phyloP scores from a whole-genome alignment of 2,113 vertebrate genomes.

The Lycaon pictus region DNA sequence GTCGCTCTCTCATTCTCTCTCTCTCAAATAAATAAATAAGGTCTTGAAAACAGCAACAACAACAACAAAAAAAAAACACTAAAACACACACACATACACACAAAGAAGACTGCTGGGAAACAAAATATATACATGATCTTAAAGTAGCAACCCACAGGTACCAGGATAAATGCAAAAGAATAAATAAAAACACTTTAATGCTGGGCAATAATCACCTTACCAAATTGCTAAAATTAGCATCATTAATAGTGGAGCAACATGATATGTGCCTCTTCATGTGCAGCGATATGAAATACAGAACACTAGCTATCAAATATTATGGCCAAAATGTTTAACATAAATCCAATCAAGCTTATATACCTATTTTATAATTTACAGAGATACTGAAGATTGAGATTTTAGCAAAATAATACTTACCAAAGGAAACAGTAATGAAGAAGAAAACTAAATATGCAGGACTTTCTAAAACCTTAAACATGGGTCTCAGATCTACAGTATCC shows the following conservation, averaged over 20 bases:
- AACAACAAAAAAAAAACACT: too few relatives aligned
- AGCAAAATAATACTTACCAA: neutral
- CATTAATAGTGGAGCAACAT: neutral
- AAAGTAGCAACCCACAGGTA: neutral
- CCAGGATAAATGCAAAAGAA: slow-evolving; percentile 51
- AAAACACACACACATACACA: neutral
- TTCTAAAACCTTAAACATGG: neutral
- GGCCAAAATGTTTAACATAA: neutral
- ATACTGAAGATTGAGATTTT: neutral
- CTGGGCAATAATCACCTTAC: neutral
- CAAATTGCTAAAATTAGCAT: neutral
- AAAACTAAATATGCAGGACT: neutral
- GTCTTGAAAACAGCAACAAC: too few relatives aligned
- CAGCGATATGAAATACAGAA: neutral
- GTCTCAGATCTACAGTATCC: neutral
- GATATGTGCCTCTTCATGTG: neutral
- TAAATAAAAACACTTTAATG: neutral
- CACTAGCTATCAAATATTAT: neutral
- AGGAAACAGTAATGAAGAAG: neutral
- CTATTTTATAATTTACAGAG: neutral
- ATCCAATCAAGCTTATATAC: neutral
- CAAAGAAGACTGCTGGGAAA: neutral
- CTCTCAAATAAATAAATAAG: too few relatives aligned
- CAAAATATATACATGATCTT: neutral
- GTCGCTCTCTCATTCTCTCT: too few relatives aligned